A percentile compares a stretch with the other conserved stretches of the same genome.
Conservation (phyloP, 1,140 invertebrate genomes). For the Tribolium madens region DNA sequence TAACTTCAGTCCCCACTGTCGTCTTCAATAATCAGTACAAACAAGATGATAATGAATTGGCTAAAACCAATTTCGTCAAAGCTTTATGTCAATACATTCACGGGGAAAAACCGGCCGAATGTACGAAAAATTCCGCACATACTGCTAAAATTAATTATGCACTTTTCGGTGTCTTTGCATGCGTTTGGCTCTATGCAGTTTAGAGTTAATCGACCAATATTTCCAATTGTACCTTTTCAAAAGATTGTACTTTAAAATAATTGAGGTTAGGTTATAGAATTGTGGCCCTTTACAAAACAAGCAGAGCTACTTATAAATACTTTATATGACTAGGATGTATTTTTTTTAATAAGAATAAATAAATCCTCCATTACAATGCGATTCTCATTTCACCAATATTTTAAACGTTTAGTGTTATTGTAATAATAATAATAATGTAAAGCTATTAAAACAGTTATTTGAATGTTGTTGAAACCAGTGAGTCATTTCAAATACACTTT, state of each 20-base stretch:
- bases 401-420: no score
- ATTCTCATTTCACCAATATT: no score
- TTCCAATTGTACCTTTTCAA: background rate
- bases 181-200: background rate
- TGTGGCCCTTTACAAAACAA: background rate
- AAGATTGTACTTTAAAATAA: background rate
- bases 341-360: background rate
- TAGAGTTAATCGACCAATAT: background rate
- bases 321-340: background rate
- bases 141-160: background rate
- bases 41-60: conserved; percentile 55
- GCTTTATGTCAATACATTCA: conserved; percentile 59
- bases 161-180: background rate
- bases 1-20: conserved; percentile 69
- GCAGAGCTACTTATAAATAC: background rate
- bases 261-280: background rate
- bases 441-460: no score
- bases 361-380: background rate
- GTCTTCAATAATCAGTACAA: conserved; percentile 66
- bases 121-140: conserved; percentile 45
- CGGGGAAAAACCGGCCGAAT: conserved; percentile 56
- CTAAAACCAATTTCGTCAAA: conserved; percentile 59
- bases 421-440: no score
- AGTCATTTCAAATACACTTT: no score
- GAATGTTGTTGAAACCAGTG: no score